Base-by-base conservation (phyloP, 2,113 vertebrate genomes). In the Myodes glareolus region DNA sequence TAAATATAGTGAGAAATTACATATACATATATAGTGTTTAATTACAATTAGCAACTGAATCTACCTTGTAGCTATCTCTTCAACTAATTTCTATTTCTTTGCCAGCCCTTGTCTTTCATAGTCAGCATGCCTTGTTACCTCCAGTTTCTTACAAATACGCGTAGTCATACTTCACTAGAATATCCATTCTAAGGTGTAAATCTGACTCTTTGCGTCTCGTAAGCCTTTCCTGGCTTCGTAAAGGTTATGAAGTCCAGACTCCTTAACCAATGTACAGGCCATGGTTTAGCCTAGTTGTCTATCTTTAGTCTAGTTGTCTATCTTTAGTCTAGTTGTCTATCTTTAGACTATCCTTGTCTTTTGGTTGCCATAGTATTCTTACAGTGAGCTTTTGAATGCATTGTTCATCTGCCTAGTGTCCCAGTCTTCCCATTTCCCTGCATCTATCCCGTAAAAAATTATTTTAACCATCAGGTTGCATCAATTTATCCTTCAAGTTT, bases 181-280 rank as follows among this genome's bases (percentile, higher is more conserved):
- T 91, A 84, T 14, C 91, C n/a, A 88, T 92, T 88, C 33, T 82
- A 76, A 95, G 94, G 31, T 92, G 45, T 84, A 88, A 90, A 81
- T 21, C 12, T 95, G 39, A 23, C 16, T 89, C 65, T 87, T 93
- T 85, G 14, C n/a, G 67, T 91, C 73, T 68, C 19, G 21, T 68
- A 92, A 94, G 45, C 23, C 23, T 81, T 92, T 81, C 9, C 67
- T 91, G 42, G 45, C 25, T 97, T 17, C 9, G 47, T 90, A 93
- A 67, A 23, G 63, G 7, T 68, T 94, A n/a, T 75, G 47, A 82
- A 84, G n/a, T 86, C 21, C 25, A 65, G 52, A 45, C 29, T 76
- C 21, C 25, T 76, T 94, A 95, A 73, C 17, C 39, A 72, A 23
- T 68, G 52, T 80, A 12, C 33, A 88, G 58, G 19, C 90, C 47